Percentiles rank a stretch among this genome's conserved stretches.
phyloP scores from a whole-genome alignment of 64 coral and sea anemone species.

The Cladopsammia gracilis region DNA sequence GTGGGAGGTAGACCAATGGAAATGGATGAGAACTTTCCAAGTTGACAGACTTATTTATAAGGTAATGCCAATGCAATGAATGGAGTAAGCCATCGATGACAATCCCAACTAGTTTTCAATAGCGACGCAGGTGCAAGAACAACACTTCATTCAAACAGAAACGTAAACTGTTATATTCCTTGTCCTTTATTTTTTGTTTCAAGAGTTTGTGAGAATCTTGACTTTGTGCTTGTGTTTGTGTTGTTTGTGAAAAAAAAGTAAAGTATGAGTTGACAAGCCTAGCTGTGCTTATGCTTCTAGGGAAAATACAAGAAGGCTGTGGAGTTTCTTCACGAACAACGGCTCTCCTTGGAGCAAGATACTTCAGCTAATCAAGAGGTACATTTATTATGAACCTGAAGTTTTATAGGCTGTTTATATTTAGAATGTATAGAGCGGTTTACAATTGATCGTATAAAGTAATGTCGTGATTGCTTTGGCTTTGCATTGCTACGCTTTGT shows the following conservation, averaged over 20 bases:
- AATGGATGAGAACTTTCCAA: slow-evolving; percentile 90
- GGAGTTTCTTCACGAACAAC: slow-evolving; percentile 91
- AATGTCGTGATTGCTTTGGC: too few relatives aligned
- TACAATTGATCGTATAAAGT: too few relatives aligned
- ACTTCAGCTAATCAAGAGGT: slow-evolving; percentile 82
- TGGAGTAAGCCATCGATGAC: too few relatives aligned
- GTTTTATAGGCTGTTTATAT: background rate
- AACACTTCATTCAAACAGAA: too few relatives aligned
- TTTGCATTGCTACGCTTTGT: too few relatives aligned
- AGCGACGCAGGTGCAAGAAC: too few relatives aligned
- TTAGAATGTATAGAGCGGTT: too few relatives aligned
- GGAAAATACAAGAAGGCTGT: slow-evolving; percentile 94
- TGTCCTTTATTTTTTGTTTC: too few relatives aligned
- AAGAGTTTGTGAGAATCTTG: too few relatives aligned
- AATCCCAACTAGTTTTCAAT: too few relatives aligned
- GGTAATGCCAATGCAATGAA: background rate
- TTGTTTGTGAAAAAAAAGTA: background rate
- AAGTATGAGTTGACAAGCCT: background rate
- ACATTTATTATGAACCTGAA: background rate
- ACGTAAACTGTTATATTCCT: too few relatives aligned
- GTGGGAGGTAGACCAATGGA: slow-evolving; percentile 86
- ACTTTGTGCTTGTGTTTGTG: background rate
- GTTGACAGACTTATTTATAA: slow-evolving; percentile 90
- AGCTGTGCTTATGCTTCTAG: slow-evolving; percentile 30
- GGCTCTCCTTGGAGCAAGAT: slow-evolving; percentile 61